Percentiles rank a stretch among this genome's conserved stretches.
These are phyloP conservation scores for Phyto melanocephala DNA, from an alignment of 2,888 invertebrate genomes.

Conservation along the genomic window DNA sequence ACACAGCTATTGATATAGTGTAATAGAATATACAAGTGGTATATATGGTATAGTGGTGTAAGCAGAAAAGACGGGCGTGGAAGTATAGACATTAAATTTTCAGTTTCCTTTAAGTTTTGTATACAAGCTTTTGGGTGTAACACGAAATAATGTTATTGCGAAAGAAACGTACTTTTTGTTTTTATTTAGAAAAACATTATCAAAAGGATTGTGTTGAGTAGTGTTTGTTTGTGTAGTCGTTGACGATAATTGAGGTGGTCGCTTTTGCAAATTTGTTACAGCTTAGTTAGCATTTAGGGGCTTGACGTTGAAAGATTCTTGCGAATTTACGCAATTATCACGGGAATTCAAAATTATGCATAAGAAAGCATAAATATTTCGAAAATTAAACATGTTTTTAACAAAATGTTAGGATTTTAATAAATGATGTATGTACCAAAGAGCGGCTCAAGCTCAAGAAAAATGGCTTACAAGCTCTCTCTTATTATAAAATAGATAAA, in stretches of 20 bases:
- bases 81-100: neutral
- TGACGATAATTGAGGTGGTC: neutral
- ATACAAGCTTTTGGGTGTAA: too few species aligned
- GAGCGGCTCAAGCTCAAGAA: too few species aligned
- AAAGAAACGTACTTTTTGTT: neutral
- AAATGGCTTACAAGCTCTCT: too few species aligned
- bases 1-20: neutral
- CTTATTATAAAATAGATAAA: too few species aligned
- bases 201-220: neutral
- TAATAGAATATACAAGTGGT: neutral
- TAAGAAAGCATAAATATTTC: neutral
- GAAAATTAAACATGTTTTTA: too few species aligned
- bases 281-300: neutral
- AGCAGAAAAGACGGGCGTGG: neutral
- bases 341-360: neutral
- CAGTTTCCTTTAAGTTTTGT: neutral
- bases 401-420: too few species aligned
- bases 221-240: neutral
- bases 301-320: too few species aligned
- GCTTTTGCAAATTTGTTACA: neutral
- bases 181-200: neutral
- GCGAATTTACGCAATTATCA: neutral
- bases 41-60: neutral
- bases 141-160: too few species aligned
- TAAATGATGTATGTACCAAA: too few species aligned